Conservation (phyloP, 2,797 vertebrate species). For the Salarias fasciatus region DNA sequence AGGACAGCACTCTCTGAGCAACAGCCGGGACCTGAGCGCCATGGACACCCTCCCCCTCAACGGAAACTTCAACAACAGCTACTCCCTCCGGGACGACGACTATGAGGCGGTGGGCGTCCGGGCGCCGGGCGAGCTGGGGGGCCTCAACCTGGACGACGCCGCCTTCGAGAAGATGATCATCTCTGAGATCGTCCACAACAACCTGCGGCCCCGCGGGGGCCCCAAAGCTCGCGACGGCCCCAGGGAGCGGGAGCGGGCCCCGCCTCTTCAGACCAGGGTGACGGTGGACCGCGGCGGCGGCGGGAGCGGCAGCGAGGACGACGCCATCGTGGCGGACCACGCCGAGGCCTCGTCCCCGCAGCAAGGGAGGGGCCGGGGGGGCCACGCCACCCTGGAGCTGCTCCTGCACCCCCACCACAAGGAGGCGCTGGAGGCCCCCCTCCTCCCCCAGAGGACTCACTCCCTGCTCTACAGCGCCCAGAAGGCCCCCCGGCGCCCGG, state of each 20-base stretch:
- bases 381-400: slow-evolving; percentile 88
- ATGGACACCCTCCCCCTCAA: slow-evolving; percentile 99
- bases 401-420: slow-evolving; percentile 89
- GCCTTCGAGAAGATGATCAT: slow-evolving; percentile 99
- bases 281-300: slow-evolving; percentile 76
- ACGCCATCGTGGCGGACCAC: slow-evolving; percentile 88
- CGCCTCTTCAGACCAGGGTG: slow-evolving; percentile 66
- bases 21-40: slow-evolving; percentile 98
- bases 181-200: slow-evolving; percentile 98
- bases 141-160: slow-evolving; percentile 92
- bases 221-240: slow-evolving; percentile 69
- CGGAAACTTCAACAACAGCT: slow-evolving; percentile 99
- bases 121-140: slow-evolving; percentile 88
- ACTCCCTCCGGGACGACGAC: slow-evolving; percentile 94
- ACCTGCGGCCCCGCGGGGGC: slow-evolving; percentile 89
- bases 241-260: slow-evolving; percentile 60
- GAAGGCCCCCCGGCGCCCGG: slow-evolving; percentile 76
- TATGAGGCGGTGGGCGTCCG: slow-evolving; percentile 88
- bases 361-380: slow-evolving; percentile 78
- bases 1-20: slow-evolving; percentile 99
- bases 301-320: slow-evolving; percentile 91
- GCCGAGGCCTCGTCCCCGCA: slow-evolving; percentile 88
- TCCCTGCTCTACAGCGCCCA: slow-evolving; percentile 97
- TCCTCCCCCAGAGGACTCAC: slow-evolving; percentile 98
- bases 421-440: slow-evolving; percentile 91